Base-by-base conservation (phyloP, 1,140 invertebrate species). In the Drosophila bocki region DNA sequence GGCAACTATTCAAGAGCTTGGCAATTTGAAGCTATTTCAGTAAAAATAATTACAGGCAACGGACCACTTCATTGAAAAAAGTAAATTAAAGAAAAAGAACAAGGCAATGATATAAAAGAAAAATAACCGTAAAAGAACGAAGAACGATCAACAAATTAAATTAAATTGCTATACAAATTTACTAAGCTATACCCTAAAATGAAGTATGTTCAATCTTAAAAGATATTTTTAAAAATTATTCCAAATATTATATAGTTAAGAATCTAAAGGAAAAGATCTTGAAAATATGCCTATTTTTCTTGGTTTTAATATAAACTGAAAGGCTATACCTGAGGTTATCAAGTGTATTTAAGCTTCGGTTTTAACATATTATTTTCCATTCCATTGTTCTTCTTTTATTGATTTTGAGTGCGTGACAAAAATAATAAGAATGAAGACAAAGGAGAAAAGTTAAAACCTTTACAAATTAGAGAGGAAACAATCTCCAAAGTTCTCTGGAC, bases 111-210 rank as follows among this genome's bases (percentile, higher is more conserved):
- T 47, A 51, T 13, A 15, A 45, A 61, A 32, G 17, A 19, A 59
- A 39, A 45, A 53, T 42, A 72, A 37, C 58, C 17, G 42, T 74
- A 47, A 54, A 65, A 59, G 37, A 78, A 64, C 61, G 29, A 80
- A 79, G 50, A 84, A 70, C 50, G 64, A 48, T 33, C 26, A 74
- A 59, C 71, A 75, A 82, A 82, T 85, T 82, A 86, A 82, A 86
- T 68, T 63, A 82, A 85, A 82, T 83, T 80, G 76, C 76, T 72
- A 61, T 57, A 76, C 76, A 77, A 80, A 84, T 80, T 71, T 26
- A 47, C 11, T 42, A 48, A 17, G 51, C 7, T 7, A 54, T 54
- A 54, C 33, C 17, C 33, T 37, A 13, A 0, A 15, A 15, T 0
- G 4, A 22, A 9, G 33, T 8, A 53, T 37, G 7, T 37, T 0